Evolutionary conservation across 2,113 vertebrate genomes (phyloP), one percentile per base, ranked within the genome.

Genomic region (Cathartes aura): DNA sequence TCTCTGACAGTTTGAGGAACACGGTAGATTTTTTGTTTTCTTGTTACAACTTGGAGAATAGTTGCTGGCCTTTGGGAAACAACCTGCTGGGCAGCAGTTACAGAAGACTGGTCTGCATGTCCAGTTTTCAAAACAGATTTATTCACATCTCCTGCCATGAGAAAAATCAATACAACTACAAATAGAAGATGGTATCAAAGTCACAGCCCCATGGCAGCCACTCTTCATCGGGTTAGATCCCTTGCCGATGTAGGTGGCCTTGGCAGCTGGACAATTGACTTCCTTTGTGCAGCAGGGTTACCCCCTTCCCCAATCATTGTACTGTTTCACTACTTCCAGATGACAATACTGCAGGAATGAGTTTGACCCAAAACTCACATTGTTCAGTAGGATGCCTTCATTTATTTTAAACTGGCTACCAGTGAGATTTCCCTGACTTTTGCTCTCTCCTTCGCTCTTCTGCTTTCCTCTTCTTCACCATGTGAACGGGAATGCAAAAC

Each of bases 151-250:
- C 20, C 71, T 53, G 52, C 32, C 43, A 50, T 5, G 11, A 79
- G 12, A 88, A 73, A 83, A 91, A 88, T 88, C 82, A 82, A 88
- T 83, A 53, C 19, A 81, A 80, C 18, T 30, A 82, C 87, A 91
- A 95, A 79, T 22, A 56, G 71, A 87, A 87, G 91, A 53, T 7
- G 4, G 75, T 52, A 40, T 59, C 56, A 36, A 75, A 85, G 76
- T 38, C 66, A 56, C 10, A 81, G 67, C 50, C 62, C 47, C 74
- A 29, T 4, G n/a, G 60, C 53, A 94, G 81, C 11, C 62, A 10
- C 64, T 84, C 18, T 14, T 45, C 4, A 0, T 4, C 22, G n/a
- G 64, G 67, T 68, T 36, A 62, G 40, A 48, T 19, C 71, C 48
- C 50, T 56, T 29, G 50, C 29, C 60, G 55, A 12, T 2, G 7